A percentile compares a stretch with the other conserved stretches of the same genome.
Conservation (phyloP, 2,888 invertebrate species). For the Apamea epomidion region DNA sequence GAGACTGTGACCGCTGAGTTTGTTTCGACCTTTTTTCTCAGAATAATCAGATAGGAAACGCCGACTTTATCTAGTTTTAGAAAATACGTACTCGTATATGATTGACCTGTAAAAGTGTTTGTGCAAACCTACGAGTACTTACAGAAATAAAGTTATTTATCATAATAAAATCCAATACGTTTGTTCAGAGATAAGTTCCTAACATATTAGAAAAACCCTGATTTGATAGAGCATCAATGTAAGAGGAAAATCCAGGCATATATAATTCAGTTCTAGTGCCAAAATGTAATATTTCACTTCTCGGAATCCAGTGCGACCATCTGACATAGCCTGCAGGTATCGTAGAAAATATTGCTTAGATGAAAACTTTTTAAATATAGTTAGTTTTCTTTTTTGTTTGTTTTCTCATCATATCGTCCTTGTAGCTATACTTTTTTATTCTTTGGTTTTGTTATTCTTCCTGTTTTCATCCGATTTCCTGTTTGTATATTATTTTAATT, state of each 20-base stretch:
- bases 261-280: constrained; percentile 30
- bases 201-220: neutral
- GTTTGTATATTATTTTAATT: constrained; percentile 14
- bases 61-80: no score
- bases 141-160: no score
- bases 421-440: neutral
- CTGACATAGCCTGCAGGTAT: constrained; percentile 25
- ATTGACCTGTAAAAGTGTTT: no score
- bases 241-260: neutral
- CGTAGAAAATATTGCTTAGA: constrained; percentile 13
- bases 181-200: neutral
- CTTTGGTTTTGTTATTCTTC: neutral
- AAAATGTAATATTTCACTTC: constrained; percentile 50
- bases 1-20: no score
- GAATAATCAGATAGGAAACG: no score
- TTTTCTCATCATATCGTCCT: neutral
- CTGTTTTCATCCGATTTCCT: neutral
- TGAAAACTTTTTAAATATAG: neutral
- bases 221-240: constrained; percentile 1
- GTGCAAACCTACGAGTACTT: no score
- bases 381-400: constrained; percentile 2
- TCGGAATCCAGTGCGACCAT: constrained; percentile 15
- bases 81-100: no score
- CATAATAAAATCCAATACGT: no score
- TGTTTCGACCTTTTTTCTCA: no score